Conservation (phyloP, 2,113 vertebrate genomes). For the Aphelocoma coerulescens region DNA sequence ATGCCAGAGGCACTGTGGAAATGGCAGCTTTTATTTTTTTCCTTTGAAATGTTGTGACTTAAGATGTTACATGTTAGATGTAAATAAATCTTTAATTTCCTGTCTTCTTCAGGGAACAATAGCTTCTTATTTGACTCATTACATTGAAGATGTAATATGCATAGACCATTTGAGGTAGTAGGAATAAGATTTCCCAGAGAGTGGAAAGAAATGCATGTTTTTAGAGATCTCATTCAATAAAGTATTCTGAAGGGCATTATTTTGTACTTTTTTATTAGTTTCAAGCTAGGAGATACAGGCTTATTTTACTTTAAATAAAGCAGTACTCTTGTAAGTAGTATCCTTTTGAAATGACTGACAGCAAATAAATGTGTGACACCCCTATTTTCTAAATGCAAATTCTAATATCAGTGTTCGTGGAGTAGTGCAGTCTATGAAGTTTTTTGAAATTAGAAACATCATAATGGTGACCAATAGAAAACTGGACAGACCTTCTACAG, state of each 20-base stretch:
- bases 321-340: not conserved
- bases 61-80: not conserved
- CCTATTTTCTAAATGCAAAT: not conserved
- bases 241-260: not conserved
- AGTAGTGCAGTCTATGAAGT: not conserved
- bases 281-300: not conserved
- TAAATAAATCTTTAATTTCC: constrained; percentile 22
- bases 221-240: not conserved
- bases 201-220: not conserved
- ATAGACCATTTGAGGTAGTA: constrained; percentile 1
- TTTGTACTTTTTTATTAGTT: not conserved
- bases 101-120: constrained; percentile 13
- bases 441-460: not conserved
- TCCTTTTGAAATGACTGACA: not conserved
- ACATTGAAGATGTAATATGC: not conserved
- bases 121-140: constrained; percentile 7
- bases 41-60: not conserved
- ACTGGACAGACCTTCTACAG: not conserved
- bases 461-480: not conserved
- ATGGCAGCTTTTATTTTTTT: not conserved
- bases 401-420: not conserved
- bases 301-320: not conserved
- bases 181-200: not conserved
- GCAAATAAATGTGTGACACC: not conserved
- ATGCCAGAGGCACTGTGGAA: not conserved